These are phyloP conservation scores for Ceratoteleas bidentatus DNA, from an alignment of 1,140 invertebrate species.

Conservation along the genomic window DNA sequence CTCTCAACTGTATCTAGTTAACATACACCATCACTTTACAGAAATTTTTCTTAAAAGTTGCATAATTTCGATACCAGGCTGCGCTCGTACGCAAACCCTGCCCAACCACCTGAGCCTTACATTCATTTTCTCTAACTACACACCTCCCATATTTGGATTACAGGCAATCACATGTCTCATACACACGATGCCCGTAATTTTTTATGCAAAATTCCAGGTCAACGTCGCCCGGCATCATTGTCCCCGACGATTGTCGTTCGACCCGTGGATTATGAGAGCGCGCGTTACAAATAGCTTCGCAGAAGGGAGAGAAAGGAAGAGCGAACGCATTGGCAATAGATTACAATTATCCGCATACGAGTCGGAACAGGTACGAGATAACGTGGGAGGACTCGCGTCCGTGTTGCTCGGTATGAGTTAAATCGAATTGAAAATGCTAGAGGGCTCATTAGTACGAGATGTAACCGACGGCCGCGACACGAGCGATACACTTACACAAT, in stretches of 20 bases:
- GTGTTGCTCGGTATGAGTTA: constrained; percentile 50
- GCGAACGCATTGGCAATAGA: constrained; percentile 62
- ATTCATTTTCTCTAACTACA: no score
- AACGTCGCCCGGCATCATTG: no score
- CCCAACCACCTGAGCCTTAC: no score
- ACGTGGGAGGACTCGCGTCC: constrained; percentile 64
- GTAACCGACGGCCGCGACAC: constrained; percentile 55
- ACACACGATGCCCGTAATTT: no score
- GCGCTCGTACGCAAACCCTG: no score
- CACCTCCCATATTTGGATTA: no score
- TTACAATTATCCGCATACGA: constrained; percentile 64
- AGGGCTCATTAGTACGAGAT: constrained; percentile 64
- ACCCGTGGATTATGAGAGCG: constrained; percentile 30
- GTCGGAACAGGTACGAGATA: constrained; percentile 59
- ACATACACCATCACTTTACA: no score
- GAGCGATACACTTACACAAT: constrained; percentile 66
- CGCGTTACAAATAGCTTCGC: constrained; percentile 34
- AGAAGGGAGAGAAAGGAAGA: constrained; percentile 44
- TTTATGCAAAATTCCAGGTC: no score
- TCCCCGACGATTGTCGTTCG: background rate
- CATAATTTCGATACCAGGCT: no score
- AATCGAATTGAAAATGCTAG: constrained; percentile 61
- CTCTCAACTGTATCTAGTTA: no score
- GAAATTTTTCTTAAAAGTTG: no score
- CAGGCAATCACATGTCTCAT: no score